Conservation (phyloP, 1,140 invertebrate genomes). For the Phymastichus coffea region DNA sequence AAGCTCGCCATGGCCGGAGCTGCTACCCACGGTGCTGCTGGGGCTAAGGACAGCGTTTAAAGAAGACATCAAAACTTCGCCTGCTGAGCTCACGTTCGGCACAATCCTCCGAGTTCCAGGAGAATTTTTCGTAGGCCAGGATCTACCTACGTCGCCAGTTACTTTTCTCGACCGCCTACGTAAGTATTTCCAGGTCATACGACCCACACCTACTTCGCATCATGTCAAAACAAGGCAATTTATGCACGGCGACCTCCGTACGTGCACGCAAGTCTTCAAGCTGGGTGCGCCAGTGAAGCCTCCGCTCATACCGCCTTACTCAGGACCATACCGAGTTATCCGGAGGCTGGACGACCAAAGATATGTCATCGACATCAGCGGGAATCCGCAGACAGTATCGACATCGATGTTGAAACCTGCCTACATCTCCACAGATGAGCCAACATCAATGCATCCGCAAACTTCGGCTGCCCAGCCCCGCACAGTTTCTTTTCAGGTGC, state of each 20-base stretch:
- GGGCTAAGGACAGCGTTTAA: constrained; percentile 26
- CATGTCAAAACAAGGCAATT: no score
- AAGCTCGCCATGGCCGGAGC: constrained; percentile 11
- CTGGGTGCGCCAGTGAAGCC: background rate
- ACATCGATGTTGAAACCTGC: background rate
- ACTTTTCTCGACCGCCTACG: no score
- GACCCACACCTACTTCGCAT: no score
- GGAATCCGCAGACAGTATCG: background rate
- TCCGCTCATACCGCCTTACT: background rate
- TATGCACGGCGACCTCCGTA: no score
- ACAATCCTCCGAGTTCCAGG: constrained; percentile 32
- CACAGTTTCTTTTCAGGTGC: no score
- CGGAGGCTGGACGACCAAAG: background rate
- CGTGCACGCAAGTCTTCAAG: background rate
- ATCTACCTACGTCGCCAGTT: background rate
- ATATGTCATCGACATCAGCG: background rate
- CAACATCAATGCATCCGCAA: no score
- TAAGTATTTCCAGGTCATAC: no score
- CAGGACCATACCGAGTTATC: background rate
- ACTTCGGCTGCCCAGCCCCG: no score
- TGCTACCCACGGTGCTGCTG: constrained; percentile 30
- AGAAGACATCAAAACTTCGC: constrained; percentile 32
- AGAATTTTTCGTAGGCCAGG: constrained; percentile 7
- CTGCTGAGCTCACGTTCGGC: constrained; percentile 38
- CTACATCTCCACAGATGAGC: background rate